These are phyloP conservation scores for Acropora tenuis DNA, from an alignment of 64 coral and sea anemone genomes.

Conservation along the genomic window DNA sequence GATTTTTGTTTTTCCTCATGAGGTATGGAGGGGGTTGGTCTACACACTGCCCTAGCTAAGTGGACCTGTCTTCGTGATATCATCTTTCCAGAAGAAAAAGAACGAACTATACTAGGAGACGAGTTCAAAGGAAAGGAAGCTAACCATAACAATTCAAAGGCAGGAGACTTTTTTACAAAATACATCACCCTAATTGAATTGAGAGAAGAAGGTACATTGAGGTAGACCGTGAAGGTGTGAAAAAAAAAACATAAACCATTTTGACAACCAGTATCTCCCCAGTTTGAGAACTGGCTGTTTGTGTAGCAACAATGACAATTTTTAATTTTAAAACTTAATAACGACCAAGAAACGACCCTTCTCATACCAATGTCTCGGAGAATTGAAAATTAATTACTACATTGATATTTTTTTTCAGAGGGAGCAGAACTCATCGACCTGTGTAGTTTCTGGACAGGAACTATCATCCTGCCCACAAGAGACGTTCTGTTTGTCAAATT, in stretches of 20 bases:
- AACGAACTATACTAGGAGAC: background rate
- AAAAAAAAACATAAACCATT: background rate
- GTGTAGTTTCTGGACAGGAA: constrained; percentile 15
- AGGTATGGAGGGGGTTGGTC: constrained; percentile 43
- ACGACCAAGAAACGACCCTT: constrained; percentile 2
- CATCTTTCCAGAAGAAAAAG: background rate
- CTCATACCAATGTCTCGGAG: constrained; percentile 9
- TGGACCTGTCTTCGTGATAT: background rate
- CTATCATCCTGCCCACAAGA: background rate
- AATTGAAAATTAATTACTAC: background rate
- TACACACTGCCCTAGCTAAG: background rate
- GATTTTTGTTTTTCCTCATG: constrained; percentile 4
- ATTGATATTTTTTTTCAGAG: constrained; percentile 20
- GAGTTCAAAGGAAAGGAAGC: constrained; percentile 17
- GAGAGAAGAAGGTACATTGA: constrained; percentile 12
- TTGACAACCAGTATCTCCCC: background rate
- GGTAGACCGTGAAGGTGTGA: background rate
- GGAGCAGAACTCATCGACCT: constrained; percentile 14
- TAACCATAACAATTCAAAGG: background rate
- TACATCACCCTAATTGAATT: constrained; percentile 15
- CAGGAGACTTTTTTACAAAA: background rate
- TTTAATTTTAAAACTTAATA: constrained; percentile 15
- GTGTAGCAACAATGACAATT: background rate
- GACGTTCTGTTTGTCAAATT: background rate
- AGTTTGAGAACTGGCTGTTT: background rate